Base-by-base conservation (phyloP, 1,140 invertebrate genomes). In the Planococcus citri region DNA sequence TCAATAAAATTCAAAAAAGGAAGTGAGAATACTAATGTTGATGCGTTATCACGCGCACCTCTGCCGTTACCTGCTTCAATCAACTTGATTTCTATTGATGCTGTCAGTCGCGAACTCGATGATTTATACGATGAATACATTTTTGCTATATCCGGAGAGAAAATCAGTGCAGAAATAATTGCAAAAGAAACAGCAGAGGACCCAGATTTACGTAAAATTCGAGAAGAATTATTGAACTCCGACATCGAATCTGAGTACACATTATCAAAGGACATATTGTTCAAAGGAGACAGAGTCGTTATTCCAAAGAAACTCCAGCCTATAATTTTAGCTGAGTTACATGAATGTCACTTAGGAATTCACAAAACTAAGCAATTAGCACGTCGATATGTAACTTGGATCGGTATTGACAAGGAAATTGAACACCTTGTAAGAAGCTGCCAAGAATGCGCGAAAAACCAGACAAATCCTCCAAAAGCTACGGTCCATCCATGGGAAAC, bases 1-100 rank as follows among this genome's bases (percentile, higher is more conserved):
- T 69, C 73, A 22, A 76, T 79, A 24, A 72, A 76, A 71, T 75
- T 76, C 72, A 71, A 78, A 78, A 78, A 78, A 68, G 80, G 82
- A 74, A 78, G 74, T 1, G 17, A 69, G 51, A 74, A 57, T 74
- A 74, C 58, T 73, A 76, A 72, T 27, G 73, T 21, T 51, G 73
- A 69, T 72, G 71, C 21, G 17, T 67, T 70, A 25, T 68, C 27
- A 73, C 71, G 73, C 27, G 60, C 60, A 22, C 60, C 22, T 33
- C 8, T 41, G 41, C n/a, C n/a, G 14, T 8, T 27, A 70, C 60
- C 60, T 24, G 20, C 51, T 70, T 21, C 38, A 60, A 17, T 20
- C 2, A 17, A 3, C 2, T 12, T 68, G 14, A 51, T 68, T 68
- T 51, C 41, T 20, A n/a, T 51, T 9, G 71, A 60, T 25, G 41